A percentile compares a stretch with the other conserved stretches of the same genome.
These are phyloP conservation scores for Danio albolineatus DNA, from an alignment of 2,797 vertebrate species.

Conservation along the genomic window DNA sequence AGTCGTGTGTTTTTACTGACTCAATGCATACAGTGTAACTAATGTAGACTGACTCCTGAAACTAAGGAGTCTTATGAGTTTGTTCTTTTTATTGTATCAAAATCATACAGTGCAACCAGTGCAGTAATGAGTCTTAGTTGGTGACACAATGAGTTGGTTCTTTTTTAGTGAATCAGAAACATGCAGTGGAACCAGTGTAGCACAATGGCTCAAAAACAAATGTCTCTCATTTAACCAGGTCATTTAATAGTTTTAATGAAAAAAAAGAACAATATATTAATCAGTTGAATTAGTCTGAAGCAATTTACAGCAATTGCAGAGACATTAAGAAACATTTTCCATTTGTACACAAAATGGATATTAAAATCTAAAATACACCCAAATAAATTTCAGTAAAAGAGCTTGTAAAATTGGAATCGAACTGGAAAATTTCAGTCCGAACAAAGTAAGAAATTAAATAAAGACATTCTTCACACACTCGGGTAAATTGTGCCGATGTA, in stretches of 20 bases:
- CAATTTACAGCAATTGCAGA: background rate
- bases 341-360: background rate
- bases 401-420: background rate
- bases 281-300: background rate
- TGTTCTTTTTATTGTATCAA: background rate
- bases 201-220: background rate
- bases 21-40: background rate
- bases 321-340: background rate
- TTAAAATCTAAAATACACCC: background rate
- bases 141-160: too few relatives aligned
- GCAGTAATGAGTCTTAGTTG: background rate
- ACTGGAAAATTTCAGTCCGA: background rate
- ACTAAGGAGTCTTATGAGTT: background rate
- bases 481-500: slow-evolving; percentile 18
- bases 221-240: background rate
- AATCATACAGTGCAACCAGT: background rate
- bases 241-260: background rate
- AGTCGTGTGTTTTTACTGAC: background rate
- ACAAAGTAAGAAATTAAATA: slow-evolving; percentile 38
- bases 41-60: background rate
- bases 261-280: background rate
- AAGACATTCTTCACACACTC: slow-evolving; percentile 16
- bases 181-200: background rate
- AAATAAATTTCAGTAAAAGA: background rate
- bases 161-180: background rate